These are phyloP conservation scores for Palaemon carinicauda DNA, from an alignment of 1,140 invertebrate genomes.

Conservation along the genomic window DNA sequence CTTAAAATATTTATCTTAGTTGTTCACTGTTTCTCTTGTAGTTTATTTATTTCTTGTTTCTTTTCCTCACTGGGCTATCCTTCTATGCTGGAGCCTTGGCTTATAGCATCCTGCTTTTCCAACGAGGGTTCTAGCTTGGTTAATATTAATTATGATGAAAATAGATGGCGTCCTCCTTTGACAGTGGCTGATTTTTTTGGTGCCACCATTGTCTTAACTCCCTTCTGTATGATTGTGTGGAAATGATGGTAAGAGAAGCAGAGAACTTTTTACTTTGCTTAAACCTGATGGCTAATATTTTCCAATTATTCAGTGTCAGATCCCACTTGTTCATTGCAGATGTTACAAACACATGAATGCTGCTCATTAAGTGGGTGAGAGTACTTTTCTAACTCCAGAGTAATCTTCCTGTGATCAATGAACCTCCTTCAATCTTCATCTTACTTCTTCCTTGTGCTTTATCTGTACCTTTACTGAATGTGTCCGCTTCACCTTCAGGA, in stretches of 20 bases:
- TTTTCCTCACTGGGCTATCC: no score
- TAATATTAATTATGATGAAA: no score
- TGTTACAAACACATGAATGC: background rate
- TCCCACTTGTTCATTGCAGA: background rate
- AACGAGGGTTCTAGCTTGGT: no score
- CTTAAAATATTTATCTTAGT: no score
- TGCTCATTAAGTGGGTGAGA: background rate
- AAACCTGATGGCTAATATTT: background rate
- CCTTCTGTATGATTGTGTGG: background rate
- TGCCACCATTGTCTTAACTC: background rate
- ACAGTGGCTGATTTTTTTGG: background rate
- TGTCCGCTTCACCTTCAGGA: background rate
- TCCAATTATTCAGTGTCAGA: background rate
- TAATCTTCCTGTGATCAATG: background rate
- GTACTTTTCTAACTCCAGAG: background rate
- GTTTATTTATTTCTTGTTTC: no score
- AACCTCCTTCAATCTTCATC: background rate
- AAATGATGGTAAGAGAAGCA: background rate
- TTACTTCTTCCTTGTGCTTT: constrained; percentile 12
- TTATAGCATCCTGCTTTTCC: no score
- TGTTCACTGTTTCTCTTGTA: no score
- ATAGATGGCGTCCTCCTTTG: background rate
- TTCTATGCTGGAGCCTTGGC: no score
- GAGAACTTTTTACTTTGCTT: background rate
- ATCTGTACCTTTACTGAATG: background rate